Evolutionary conservation across 1,140 invertebrate species (phyloP), one percentile per base, ranked within the genome.

Genomic region (Orchestia grillus): DNA sequence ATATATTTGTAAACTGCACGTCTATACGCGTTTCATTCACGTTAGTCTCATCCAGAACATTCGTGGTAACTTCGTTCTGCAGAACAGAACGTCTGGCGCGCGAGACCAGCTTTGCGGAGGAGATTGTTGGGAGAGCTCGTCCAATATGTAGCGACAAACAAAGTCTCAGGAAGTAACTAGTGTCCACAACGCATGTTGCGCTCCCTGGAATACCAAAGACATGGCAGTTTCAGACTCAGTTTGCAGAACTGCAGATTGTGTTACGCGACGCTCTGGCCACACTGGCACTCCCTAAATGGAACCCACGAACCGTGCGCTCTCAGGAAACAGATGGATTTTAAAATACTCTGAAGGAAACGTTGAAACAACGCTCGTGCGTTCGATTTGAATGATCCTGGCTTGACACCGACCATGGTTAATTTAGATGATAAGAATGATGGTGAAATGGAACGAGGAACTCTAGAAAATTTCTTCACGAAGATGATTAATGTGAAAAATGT

Each of bases 211-310:
- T 90, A 90, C 88, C 88, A 90, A 90, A 90, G 88, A 90, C 88
- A 90, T 42, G 88, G 41, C 43, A 42, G 88, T 90, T 90, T 90
- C 41, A 16, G 88, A 90, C 88, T 90, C 88, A 90, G 88, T 90
- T 90, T 90, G 88, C 28, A 41, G 88, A 90, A 90, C 88, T 90
- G 88, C 88, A 90, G 88, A 90, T 90, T 90, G 88, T 90, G 88
- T 90, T 41, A 44, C 43, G 42, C 11, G 88, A 41, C 88, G 28
- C n/a, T 15, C 36, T 11, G n/a, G 36, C 88, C 43, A 28, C n/a
- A 19, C 43, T 36, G n/a, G 43, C 88, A 41, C 87, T 90, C 87
- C 40, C n/a, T 90, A 90, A 90, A 90, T 44, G 88, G 88, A 42
- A 44, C 41, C 88, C 28, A 43, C 15, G 43, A 41, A 44, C 88